Evolutionary conservation across 2,113 vertebrate species (phyloP).

Genomic region (Gobio gobio): DNA sequence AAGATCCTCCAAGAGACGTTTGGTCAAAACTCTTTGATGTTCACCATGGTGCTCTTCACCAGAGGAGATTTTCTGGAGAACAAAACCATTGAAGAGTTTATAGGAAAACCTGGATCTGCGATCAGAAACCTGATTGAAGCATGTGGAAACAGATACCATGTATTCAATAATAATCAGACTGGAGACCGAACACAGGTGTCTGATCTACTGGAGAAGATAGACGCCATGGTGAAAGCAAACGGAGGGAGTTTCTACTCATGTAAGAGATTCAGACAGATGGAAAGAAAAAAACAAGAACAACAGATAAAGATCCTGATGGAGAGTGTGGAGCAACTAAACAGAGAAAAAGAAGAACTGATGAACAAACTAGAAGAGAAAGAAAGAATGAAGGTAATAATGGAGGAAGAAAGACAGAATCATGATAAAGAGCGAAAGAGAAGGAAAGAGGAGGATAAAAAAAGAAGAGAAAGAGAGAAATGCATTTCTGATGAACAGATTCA

Average conservation of each 20-base stretch:
- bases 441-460: background rate
- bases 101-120: background rate
- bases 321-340: background rate
- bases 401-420: background rate
- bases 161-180: too few relatives aligned
- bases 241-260: too few relatives aligned
- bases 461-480: background rate
- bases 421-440: background rate
- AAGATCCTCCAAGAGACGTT: background rate
- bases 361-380: conserved; percentile 7
- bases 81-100: background rate
- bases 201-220: too few relatives aligned
- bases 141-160: too few relatives aligned
- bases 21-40: background rate
- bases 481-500: background rate
- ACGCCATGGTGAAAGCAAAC: too few relatives aligned
- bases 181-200: too few relatives aligned
- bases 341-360: conserved; percentile 17
- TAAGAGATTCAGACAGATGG: background rate
- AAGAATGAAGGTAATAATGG: background rate
- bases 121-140: background rate
- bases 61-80: background rate
- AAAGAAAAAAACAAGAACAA: background rate
- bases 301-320: background rate
- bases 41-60: background rate